These are phyloP conservation scores for Leptinotarsa texana DNA, from an alignment of 1,140 invertebrate genomes.

Conservation along the genomic window DNA sequence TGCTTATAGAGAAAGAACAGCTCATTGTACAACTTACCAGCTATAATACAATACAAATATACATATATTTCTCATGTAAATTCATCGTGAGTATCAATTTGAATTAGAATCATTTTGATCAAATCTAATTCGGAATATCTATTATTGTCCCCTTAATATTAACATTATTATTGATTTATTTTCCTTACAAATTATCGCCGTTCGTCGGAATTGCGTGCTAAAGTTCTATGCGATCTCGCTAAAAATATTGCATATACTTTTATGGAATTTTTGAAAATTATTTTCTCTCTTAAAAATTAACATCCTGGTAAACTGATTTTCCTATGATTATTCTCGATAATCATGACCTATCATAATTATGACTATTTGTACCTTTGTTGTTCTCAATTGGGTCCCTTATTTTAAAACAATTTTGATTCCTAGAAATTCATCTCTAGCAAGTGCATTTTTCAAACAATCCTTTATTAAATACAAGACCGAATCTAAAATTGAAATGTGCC, in stretches of 20 bases:
- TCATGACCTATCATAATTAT: not conserved
- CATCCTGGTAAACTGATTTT: too few relatives aligned
- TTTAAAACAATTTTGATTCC: too few relatives aligned
- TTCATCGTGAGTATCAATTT: constrained; percentile 23
- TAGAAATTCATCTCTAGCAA: too few relatives aligned
- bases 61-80: constrained; percentile 26
- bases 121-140: constrained; percentile 30
- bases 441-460: too few relatives aligned
- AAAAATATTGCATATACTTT: constrained; percentile 13
- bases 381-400: too few relatives aligned
- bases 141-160: constrained; percentile 26
- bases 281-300: not conserved
- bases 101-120: constrained; percentile 15
- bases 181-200: constrained; percentile 25
- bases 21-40: constrained; percentile 15
- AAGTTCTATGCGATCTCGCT: constrained; percentile 16
- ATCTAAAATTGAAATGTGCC: too few relatives aligned
- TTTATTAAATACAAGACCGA: too few relatives aligned
- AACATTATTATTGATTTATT: constrained; percentile 23
- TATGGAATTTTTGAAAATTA: not conserved
- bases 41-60: constrained; percentile 26
- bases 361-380: too few relatives aligned
- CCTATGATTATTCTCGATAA: not conserved
- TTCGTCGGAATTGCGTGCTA: constrained; percentile 16
- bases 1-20: not conserved